Percentiles rank a stretch among this genome's conserved stretches.
Conservation (phyloP, 2,113 vertebrate genomes). For the Rissa tridactyla region DNA sequence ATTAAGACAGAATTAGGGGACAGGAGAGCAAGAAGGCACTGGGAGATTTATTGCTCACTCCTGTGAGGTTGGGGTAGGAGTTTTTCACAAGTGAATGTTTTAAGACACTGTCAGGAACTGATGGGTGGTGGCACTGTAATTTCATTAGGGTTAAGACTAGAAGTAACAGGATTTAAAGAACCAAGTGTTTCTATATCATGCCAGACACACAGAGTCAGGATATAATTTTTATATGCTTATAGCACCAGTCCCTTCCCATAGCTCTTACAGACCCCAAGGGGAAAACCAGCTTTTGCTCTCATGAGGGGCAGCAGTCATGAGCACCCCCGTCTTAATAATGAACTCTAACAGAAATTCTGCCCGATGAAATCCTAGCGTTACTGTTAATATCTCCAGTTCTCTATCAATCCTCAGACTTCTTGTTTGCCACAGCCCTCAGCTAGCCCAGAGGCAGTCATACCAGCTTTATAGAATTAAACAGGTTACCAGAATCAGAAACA, state of each 20-base stretch:
- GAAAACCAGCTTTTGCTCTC: not conserved
- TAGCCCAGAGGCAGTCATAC: accelerated
- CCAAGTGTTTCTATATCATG: not conserved
- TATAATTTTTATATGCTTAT: not conserved
- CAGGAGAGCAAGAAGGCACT: not conserved
- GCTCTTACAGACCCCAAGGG: not conserved
- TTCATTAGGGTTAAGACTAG: not conserved
- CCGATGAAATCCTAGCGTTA: not conserved
- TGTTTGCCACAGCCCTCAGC: not conserved
- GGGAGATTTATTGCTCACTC: not conserved
- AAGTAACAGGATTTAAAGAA: not conserved
- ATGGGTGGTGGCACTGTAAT: not conserved
- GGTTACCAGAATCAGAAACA: not conserved
- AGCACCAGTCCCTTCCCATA: not conserved
- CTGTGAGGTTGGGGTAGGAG: not conserved
- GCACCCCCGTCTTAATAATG: not conserved
- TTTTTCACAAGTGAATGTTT: not conserved
- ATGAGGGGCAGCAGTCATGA: not conserved
- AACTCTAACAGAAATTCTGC: not conserved
- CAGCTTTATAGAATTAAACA: not conserved
- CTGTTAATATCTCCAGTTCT: not conserved
- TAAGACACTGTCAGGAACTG: not conserved
- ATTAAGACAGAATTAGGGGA: conserved; percentile 20
- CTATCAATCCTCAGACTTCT: not conserved
- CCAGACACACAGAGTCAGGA: not conserved